Base-by-base conservation (phyloP, 2,797 vertebrate species). In the Clarias platycephalus region DNA sequence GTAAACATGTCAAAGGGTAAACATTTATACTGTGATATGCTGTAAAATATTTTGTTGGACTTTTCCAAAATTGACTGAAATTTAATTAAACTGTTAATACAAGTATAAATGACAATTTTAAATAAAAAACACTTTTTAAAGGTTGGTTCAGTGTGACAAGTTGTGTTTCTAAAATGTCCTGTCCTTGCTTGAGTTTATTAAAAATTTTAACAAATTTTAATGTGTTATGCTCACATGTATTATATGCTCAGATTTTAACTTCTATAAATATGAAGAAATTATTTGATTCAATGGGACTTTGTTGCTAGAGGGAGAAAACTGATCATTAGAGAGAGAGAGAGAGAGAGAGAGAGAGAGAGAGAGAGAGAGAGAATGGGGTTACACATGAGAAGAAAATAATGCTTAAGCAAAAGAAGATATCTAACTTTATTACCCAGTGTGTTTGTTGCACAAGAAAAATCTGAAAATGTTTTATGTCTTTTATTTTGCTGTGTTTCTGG, bases 401-500 rank as follows among this genome's bases (percentile, higher is more conserved):
- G 22, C 12, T 44, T 71, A 13, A 44, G 68, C 22, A 18, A 74
- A 18, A 55, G n/a, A 74, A 55, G 13, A 72, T 49, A 13, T 26
- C 13, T 26, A 55, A 28, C n/a, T 18, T 26, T 53, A 16, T 28
- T 1, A 5, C 22, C 0, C 1, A 2, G 71, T 18, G 15, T 74
- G 6, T 74, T 74, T 74, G 12, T 44, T 28, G 44, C 44, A 28
- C n/a, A 55, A 74, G 2, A 74, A 28, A 55, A 18, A 18, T 18
- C 44, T 74, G 15, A 74, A 18, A 53, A 74, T 74, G 71, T 55
- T 53, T 26, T 72, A 55, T 74, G 28, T 74, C n/a, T 53, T 74
- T 28, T 74, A 74, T 55, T 16, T 74, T 10, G 49, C 71, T 1
- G n/a, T 9, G 15, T 10, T 74, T 55, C 49, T 74, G 6, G 15